Evolutionary conservation across 2,113 vertebrate species (phyloP).

Genomic region (Larimichthys polyactis): DNA sequence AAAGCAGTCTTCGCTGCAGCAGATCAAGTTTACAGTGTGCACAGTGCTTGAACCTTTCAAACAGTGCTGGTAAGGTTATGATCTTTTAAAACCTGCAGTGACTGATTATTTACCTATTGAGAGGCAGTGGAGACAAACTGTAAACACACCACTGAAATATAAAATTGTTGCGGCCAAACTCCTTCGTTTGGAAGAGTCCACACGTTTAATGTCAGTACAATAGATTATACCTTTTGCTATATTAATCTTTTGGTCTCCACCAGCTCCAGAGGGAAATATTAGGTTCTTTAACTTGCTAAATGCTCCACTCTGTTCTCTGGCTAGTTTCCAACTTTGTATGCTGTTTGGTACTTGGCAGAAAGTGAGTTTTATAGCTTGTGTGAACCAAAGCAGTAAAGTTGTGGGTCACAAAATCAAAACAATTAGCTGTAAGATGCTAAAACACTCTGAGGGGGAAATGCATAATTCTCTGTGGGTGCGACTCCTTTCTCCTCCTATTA

Average conservation of each 20-base stretch:
- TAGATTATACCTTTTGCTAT: background rate
- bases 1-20: conserved; percentile 1
- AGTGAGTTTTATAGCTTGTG: background rate
- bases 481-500: background rate
- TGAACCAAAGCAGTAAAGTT: background rate
- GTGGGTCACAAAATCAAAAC: background rate
- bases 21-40: background rate
- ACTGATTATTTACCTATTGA: background rate
- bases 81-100: background rate
- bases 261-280: background rate
- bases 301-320: background rate
- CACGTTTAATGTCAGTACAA: background rate
- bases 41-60: background rate
- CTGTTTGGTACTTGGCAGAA: background rate
- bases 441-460: background rate
- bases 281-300: background rate
- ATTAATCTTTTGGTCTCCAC: background rate
- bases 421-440: background rate
- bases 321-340: background rate
- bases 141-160: background rate
- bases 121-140: background rate
- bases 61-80: background rate
- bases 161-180: background rate
- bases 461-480: background rate
- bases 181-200: background rate